These are phyloP conservation scores for Apamea epomidion DNA, from an alignment of 2,888 invertebrate species.

Conservation along the genomic window DNA sequence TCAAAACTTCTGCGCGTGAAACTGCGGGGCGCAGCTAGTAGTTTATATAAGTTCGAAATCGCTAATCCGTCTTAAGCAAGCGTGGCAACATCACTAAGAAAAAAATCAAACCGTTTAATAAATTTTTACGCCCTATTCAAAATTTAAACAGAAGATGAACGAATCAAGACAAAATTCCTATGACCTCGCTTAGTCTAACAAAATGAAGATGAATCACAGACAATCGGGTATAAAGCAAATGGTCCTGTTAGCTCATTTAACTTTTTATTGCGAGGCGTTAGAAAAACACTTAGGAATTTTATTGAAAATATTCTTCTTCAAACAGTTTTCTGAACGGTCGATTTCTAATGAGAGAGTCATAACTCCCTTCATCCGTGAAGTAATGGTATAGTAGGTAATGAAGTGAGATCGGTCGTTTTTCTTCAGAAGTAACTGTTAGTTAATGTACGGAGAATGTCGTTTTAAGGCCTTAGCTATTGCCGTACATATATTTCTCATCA, in stretches of 20 bases:
- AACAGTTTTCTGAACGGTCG: constrained; percentile 24
- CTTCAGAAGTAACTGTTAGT: not conserved
- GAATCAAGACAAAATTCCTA: constrained; percentile 39
- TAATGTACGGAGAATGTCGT: not conserved
- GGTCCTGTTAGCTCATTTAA: constrained; percentile 56
- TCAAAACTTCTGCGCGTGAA: no score
- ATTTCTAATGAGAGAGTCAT: constrained; percentile 26
- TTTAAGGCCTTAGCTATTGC: not conserved
- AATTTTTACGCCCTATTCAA: constrained; percentile 25
- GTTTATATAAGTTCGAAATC: no score
- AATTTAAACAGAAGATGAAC: constrained; percentile 37
- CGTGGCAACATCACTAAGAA: not conserved
- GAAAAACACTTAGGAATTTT: constrained; percentile 48
- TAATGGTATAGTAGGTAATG: no score
- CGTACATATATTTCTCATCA: not conserved
- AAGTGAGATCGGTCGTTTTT: not conserved
- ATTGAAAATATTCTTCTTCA: constrained; percentile 45
- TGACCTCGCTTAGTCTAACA: constrained; percentile 25
- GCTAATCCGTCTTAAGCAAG: no score
- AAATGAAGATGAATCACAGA: constrained; percentile 46
- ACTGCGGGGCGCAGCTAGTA: no score
- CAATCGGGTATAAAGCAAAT: constrained; percentile 47
- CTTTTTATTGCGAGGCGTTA: constrained; percentile 58
- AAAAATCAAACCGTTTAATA: not conserved
- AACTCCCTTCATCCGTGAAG: not conserved